phyloP scores from a whole-genome alignment of 2,888 invertebrate species.

The Philereme vetulata region DNA sequence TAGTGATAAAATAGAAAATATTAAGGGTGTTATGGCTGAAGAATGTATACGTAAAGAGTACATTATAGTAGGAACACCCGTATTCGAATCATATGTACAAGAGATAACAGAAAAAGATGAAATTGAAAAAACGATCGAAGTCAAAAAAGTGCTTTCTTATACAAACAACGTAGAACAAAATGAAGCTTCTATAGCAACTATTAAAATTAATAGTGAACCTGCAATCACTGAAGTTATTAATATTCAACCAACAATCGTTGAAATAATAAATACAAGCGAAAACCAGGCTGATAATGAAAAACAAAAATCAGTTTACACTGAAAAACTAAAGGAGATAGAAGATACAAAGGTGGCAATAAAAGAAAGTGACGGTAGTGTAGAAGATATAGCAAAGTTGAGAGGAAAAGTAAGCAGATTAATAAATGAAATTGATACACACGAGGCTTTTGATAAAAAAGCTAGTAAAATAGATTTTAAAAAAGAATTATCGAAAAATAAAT shows the following conservation, averaged over 20 bases:
- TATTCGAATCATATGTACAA: slow-evolving; percentile 30
- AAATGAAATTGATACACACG: slow-evolving; percentile 41
- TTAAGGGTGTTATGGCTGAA: slow-evolving; percentile 19
- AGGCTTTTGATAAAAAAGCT: slow-evolving; percentile 29
- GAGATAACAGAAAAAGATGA: slow-evolving; percentile 26
- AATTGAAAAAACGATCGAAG: slow-evolving; percentile 24
- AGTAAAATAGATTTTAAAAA: slow-evolving; percentile 41
- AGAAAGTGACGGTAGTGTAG: slow-evolving; percentile 35
- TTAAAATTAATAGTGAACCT: slow-evolving; percentile 13
- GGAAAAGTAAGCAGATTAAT: slow-evolving; percentile 62
- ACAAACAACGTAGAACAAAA: slow-evolving; percentile 17
- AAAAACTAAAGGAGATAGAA: slow-evolving; percentile 19
- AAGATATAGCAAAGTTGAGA: slow-evolving; percentile 51
- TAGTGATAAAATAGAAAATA: slow-evolving; percentile 21
- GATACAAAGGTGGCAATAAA: slow-evolving; percentile 11
- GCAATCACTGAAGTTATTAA: slow-evolving; percentile 1
- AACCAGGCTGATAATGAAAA: neutral
- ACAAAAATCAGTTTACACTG: slow-evolving; percentile 2
- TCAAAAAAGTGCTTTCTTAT: slow-evolving; percentile 28
- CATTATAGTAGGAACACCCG: slow-evolving; percentile 36
- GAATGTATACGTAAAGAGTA: slow-evolving; percentile 38
- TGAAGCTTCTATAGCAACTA: slow-evolving; percentile 6
- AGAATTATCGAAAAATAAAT: slow-evolving; percentile 55
- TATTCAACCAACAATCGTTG: neutral
- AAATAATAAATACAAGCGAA: slow-evolving; percentile 1